Evolutionary conservation across 2,797 vertebrate species (phyloP), one percentile per base, ranked within the genome.

Genomic region (Tiaroga cobitis): DNA sequence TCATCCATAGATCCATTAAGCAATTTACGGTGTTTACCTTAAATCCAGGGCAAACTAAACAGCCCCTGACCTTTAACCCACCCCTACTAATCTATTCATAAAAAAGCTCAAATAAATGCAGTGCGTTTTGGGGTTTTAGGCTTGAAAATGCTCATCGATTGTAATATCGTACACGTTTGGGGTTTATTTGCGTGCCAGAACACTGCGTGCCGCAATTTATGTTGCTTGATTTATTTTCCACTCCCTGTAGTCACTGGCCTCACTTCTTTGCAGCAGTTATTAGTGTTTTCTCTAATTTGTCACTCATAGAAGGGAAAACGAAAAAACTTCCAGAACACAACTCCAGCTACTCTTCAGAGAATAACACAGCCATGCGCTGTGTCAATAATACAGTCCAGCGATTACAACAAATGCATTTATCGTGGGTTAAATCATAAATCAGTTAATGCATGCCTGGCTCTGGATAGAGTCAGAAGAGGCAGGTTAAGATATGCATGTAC

Each of bases 351-450:
- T 69, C 79, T 16, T 54, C 32, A 39, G 32, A 54, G 51, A 41
- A 43, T 39, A 59, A 26, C 80, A 81, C 67, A 65, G 8, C 61
- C 61, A 29, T 65, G n/a, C 59, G 15, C 59, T 63, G 29, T 32
- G 63, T 32, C 56, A 59, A 59, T 32, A 54, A 76, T 29, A 34
- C 68, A 77, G 51, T 59, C 32, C 54, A 61, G 34, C 16, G 54
- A 77, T 65, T 65, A 65, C 63, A 65, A 8, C 63, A 65, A 65
- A 65, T 0, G 1, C 63, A 29, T 59, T 32, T 72, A 56, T 59
- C 34, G 51, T 72, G 51, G 41, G 80, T 59, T 72, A 69, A 56
- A 69, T 81, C 65, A 70, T 56, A 41, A 56, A 61, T 43, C 80
- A 82, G 51, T 65, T 8, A 65, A 32, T 65, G 63, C 29, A 65